Percentiles rank a stretch among this genome's conserved stretches.
These are phyloP conservation scores for Sander lucioperca DNA, from an alignment of 2,113 vertebrate species.

Conservation along the genomic window DNA sequence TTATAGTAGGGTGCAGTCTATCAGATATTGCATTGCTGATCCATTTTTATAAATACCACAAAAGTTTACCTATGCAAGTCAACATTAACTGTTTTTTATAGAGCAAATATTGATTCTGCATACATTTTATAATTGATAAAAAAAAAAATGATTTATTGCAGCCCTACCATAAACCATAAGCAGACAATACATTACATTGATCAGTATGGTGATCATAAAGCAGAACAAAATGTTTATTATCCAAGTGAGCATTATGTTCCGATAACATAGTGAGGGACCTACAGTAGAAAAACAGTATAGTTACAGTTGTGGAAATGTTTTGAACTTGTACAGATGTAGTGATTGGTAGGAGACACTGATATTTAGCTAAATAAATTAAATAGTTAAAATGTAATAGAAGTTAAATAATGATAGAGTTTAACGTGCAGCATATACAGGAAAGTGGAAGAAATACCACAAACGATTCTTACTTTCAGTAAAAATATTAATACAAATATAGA, in stretches of 20 bases:
- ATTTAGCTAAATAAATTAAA: not conserved
- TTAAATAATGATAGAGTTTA: not conserved
- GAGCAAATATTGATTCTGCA: not conserved
- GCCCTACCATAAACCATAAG: not conserved
- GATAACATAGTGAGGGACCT: not conserved
- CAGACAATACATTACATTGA: not conserved
- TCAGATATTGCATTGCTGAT: not conserved
- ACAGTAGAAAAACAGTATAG: not conserved
- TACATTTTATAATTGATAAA: not conserved
- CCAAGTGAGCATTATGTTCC: not conserved
- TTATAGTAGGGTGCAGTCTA: not conserved
- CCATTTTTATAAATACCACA: too few relatives aligned
- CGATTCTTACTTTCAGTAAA: not conserved
- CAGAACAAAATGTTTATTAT: not conserved
- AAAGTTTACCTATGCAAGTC: too few relatives aligned
- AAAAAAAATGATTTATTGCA: not conserved
- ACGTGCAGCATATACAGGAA: not conserved
- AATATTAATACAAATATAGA: conserved; percentile 20
- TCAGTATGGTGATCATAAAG: not conserved
- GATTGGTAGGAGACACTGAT: not conserved
- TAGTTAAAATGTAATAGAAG: too few relatives aligned
- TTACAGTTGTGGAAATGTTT: not conserved
- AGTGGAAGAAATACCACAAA: not conserved
- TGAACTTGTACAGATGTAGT: not conserved
- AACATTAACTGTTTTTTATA: not conserved